Evolutionary conservation across 2,888 invertebrate genomes (phyloP).

Genomic region (Chrysotoxum bicinctum): DNA sequence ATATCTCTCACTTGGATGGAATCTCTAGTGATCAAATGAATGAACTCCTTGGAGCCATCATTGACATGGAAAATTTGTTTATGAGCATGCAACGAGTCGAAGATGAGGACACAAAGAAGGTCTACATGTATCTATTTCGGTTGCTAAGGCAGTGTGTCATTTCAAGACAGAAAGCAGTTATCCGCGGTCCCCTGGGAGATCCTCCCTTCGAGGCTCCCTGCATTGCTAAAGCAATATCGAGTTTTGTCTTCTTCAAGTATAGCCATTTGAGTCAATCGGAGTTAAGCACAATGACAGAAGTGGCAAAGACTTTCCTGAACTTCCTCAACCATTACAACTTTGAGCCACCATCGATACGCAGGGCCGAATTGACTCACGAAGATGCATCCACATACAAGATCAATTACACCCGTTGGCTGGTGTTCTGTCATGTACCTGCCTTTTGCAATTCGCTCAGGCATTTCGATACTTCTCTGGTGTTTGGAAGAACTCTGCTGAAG

Average conservation of each 20-base stretch:
- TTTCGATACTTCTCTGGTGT: conserved; percentile 92
- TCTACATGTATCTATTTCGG: conserved; percentile 93
- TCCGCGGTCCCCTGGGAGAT: conserved; percentile 91
- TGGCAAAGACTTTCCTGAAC: conserved; percentile 94
- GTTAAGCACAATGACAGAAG: conserved; percentile 88
- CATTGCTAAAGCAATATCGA: conserved; percentile 94
- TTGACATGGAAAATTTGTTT: conserved; percentile 95
- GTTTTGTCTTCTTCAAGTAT: conserved; percentile 90
- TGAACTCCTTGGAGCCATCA: conserved; percentile 91
- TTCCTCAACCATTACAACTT: conserved; percentile 96
- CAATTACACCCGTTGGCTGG: conserved; percentile 94
- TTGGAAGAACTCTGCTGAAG: conserved; percentile 91
- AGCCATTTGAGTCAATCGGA: conserved; percentile 81
- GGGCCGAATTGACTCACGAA: conserved; percentile 87
- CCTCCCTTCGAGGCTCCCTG: conserved; percentile 95
- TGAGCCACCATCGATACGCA: conserved; percentile 90
- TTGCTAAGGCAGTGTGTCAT: conserved; percentile 91
- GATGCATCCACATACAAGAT: conserved; percentile 92
- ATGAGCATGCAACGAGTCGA: conserved; percentile 94
- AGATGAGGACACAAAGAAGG: conserved; percentile 93
- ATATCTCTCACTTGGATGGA: conserved; percentile 89
- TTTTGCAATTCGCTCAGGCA: conserved; percentile 94
- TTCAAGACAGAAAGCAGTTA: conserved; percentile 88
- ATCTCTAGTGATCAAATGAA: conserved; percentile 90
- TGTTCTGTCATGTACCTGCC: conserved; percentile 96